Percentiles rank a stretch among this genome's conserved stretches.
phyloP scores from a whole-genome alignment of 2,113 vertebrate genomes.

The Saimiri boliviensis region DNA sequence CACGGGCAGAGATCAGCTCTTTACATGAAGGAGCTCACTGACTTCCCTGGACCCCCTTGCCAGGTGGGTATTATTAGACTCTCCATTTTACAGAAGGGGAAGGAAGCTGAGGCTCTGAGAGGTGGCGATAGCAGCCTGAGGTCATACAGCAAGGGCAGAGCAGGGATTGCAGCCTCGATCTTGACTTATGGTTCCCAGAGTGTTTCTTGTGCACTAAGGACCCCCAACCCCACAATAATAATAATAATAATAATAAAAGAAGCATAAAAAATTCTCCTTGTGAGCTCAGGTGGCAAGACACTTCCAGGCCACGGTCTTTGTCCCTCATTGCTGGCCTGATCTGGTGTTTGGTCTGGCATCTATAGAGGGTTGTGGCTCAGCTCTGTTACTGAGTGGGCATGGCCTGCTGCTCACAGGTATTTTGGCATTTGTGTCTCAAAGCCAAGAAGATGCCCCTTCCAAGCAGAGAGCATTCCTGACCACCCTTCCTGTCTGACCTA shows the following conservation, averaged over 20 bases:
- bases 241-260: not conserved
- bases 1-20: not conserved
- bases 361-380: not conserved
- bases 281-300: not conserved
- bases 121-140: not conserved
- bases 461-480: not conserved
- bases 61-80: not conserved
- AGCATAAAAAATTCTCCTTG: not conserved
- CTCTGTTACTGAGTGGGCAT: not conserved
- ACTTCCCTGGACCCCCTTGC: not conserved
- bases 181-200: not conserved
- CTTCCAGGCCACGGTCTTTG: not conserved
- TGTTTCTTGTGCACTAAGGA: not conserved
- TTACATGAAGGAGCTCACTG: fast-evolving
- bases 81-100: not conserved
- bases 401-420: not conserved
- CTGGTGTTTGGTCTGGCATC: not conserved
- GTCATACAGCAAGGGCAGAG: not conserved
- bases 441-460: not conserved
- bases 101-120: not conserved
- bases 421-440: not conserved
- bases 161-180: not conserved
- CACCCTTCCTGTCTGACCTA: fast-evolving
- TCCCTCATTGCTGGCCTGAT: not conserved
- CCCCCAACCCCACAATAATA: not conserved